These are phyloP conservation scores for Drosophila koepferae DNA, from an alignment of 2,888 invertebrate species.

Conservation along the genomic window DNA sequence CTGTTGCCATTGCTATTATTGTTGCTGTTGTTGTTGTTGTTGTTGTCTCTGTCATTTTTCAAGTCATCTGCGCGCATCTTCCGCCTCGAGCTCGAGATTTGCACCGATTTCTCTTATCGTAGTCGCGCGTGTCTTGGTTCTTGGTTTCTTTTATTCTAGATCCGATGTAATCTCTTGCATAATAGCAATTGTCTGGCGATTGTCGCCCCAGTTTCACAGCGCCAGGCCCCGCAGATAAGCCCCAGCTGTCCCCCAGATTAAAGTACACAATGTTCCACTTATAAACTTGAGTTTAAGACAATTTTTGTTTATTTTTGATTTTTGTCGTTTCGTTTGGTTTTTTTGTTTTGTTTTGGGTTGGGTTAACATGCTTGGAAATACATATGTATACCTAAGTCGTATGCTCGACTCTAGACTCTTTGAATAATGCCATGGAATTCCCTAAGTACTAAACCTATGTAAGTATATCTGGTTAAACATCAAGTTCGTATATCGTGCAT, in stretches of 20 bases:
- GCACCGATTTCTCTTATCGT: slow-evolving; percentile 65
- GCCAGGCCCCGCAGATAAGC: slow-evolving; percentile 53
- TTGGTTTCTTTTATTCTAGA: slow-evolving; percentile 1
- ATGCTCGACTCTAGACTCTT: slow-evolving; percentile 30
- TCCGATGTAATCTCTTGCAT: slow-evolving; percentile 52
- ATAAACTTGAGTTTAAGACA: slow-evolving; percentile 38
- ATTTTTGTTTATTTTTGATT: slow-evolving; percentile 45
- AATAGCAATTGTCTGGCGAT: slow-evolving; percentile 38
- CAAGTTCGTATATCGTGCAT: slow-evolving; percentile 53
- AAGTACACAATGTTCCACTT: slow-evolving; percentile 40
- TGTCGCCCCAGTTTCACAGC: slow-evolving; percentile 56
- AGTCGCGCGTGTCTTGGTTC: slow-evolving; percentile 9
- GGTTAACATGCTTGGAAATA: slow-evolving; percentile 72
- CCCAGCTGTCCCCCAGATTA: slow-evolving; percentile 13
- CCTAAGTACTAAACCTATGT: slow-evolving; percentile 50
- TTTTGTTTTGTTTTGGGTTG: background rate
- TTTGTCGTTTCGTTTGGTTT: slow-evolving; percentile 34
- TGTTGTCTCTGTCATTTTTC: slow-evolving; percentile 16
- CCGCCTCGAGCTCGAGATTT: slow-evolving; percentile 51
- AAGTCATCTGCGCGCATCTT: slow-evolving; percentile 58
- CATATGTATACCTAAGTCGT: slow-evolving; percentile 52
- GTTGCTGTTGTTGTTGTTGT: slow-evolving; percentile 16
- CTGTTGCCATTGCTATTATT: slow-evolving; percentile 6
- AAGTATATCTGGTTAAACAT: slow-evolving; percentile 52
- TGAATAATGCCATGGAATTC: slow-evolving; percentile 59